phyloP scores from a whole-genome alignment of 2,113 vertebrate genomes.

The Suricata suricatta region DNA sequence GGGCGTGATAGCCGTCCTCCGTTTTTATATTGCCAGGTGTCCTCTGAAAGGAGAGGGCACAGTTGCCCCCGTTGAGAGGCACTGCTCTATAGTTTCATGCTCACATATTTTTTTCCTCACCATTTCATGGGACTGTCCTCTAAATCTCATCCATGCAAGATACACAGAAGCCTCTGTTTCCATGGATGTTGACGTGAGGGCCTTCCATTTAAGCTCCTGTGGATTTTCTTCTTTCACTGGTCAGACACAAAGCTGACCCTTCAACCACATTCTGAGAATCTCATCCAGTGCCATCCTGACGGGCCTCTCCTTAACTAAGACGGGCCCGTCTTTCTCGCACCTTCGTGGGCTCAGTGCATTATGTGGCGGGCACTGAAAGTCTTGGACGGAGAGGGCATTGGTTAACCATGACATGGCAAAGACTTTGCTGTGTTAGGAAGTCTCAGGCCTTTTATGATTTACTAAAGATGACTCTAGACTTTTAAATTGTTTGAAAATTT shows the following conservation, averaged over 20 bases:
- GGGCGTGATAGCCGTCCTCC: background rate
- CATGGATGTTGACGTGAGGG: background rate
- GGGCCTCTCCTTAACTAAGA: background rate
- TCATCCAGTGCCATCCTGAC: background rate
- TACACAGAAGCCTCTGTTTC: background rate
- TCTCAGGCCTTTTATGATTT: background rate
- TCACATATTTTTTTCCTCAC: background rate
- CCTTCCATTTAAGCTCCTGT: conserved; percentile 9
- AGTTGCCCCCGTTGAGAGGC: background rate
- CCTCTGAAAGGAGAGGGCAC: background rate
- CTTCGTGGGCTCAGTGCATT: background rate
- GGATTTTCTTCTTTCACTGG: background rate
- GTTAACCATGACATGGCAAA: background rate
- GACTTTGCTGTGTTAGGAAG: background rate
- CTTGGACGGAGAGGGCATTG: background rate
- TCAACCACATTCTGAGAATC: background rate
- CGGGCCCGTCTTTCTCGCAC: conserved; percentile 8
- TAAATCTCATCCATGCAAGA: conserved; percentile 2
- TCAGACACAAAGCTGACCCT: background rate
- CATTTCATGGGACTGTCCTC: background rate
- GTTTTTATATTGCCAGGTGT: background rate
- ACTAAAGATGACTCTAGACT: background rate
- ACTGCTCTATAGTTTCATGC: background rate
- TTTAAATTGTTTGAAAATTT: background rate
- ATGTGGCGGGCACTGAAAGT: background rate